Evolutionary conservation across 35 echinoderm and acorn worm species (phyloP).

Genomic region (Strongylocentrotus purpuratus): DNA sequence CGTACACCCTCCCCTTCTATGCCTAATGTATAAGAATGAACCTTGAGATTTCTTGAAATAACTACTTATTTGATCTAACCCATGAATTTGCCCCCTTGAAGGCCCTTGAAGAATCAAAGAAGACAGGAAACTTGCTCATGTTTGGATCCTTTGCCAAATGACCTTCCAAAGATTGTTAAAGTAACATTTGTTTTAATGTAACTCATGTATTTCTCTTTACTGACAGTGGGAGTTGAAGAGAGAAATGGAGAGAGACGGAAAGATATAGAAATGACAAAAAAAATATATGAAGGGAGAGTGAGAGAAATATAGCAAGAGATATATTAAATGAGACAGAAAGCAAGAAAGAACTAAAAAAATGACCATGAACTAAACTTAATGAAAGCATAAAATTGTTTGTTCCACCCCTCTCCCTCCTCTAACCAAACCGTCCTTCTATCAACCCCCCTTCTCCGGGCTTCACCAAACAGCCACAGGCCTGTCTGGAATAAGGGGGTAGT

Average conservation of each 20-base stretch:
- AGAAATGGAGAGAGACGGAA: not conserved
- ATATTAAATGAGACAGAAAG: not conserved
- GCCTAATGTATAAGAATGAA: not conserved
- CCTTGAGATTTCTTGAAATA: slow-evolving; percentile 11
- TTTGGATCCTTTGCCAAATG: not conserved
- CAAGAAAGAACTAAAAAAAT: not conserved
- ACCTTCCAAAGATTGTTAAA: not conserved
- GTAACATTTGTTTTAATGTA: slow-evolving; percentile 6
- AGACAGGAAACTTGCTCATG: not conserved
- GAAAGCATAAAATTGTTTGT: not conserved
- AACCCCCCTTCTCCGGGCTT: not conserved
- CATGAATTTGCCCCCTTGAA: not conserved
- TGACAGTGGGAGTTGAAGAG: not conserved
- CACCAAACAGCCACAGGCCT: not conserved
- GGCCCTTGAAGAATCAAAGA: not conserved
- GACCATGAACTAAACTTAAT: not conserved
- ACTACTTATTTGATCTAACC: not conserved
- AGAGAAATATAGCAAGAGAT: not conserved
- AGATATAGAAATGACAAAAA: not conserved
- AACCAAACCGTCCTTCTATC: not conserved
- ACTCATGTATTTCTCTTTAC: not conserved
- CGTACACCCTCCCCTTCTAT: not conserved
- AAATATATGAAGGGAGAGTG: not conserved
- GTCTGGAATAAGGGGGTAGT: not conserved
- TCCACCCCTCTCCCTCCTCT: not conserved